Base-by-base conservation (phyloP, 2,797 vertebrate species). In the Xiphophorus birchmanni region DNA sequence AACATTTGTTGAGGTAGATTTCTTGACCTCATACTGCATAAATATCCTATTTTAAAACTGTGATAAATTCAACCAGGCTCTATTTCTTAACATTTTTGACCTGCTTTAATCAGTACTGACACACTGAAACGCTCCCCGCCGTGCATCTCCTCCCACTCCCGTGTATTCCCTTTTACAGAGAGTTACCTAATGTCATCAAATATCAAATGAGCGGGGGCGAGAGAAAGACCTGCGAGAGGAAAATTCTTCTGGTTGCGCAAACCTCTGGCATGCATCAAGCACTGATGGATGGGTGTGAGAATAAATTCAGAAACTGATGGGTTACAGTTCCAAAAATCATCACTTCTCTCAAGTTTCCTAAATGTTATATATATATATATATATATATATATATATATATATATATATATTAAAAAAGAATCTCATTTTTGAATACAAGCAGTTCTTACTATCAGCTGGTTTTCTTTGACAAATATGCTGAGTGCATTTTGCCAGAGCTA, bases 41-140 rank as follows among this genome's bases (percentile, higher is more conserved):
- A 48, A 44, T 29, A 76, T n/a, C 0, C n/a, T 65, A 48, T 79
- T 48, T 17, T 60, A 50, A 76, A 32, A 21, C 13, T 18, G 37
- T 56, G 18, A 45, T 35, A 79, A 9, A 32, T 35, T 6, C 37
- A 15, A 63, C 13, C 35, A 47, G 9, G 0, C 65, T 54, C n/a
- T 83, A 35, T 15, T 5, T 5, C 63, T 18, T 44, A 26, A 32
- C n/a, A 48, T 40, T 35, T 80, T 52, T 76, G 40, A 76, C 67
- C 29, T 63, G 44, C 18, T 82, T 76, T 88, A 86, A 85, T 89
- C 81, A 67, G 82, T 50, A 17, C 13, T 86, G 86, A 90, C 84
- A 84, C 13, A 58, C 54, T 54, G 76, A 76, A 50, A 13, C 26
- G 9, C 63, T 71, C 52, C 86, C 79, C 50, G 37, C 82, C 81